Evolutionary conservation across 1,140 invertebrate species (phyloP), one percentile per base, ranked within the genome.

Genomic region (Dryas iulia): DNA sequence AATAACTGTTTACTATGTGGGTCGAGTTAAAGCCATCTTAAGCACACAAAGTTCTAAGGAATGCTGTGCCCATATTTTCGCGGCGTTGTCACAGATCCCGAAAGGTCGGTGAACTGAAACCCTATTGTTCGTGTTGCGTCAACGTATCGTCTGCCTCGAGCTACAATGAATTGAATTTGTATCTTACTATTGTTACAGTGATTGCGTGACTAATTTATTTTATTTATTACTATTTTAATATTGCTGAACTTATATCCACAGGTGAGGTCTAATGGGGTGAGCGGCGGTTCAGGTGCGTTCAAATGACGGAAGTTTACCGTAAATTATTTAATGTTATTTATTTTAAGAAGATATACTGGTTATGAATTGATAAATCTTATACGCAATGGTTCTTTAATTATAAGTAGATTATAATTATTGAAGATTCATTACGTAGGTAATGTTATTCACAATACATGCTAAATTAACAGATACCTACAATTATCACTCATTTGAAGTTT

Each of bases 91-190:
- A 91, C 85, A 87, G 83, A 84, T 88, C 81, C 81, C 78, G 70
- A 85, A 87, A 91, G 87, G 89, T 91, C 87, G 78, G 70, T 86
- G 89, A 91, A 87, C 89, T 79, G 75, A 84, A 87, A 84, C 78
- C 79, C 84, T 82, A 91, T 91, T 91, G 89, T 91, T 86, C 81
- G 79, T 78, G 81, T 91, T 91, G 89, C 89, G 86, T 91, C 87
- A 91, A 83, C 81, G 78, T 81, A 89, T 85, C 89, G 82, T 91
- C 89, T 89, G 87, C 87, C 77, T 83, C 78, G 77, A 83, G 79
- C 75, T 85, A 84, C 83, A 86, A 83, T 86, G 82, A 86, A 87
- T 90, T 86, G 80, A 89, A 89, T 88, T 87, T 85, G 86, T 88
- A 84, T 79, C 75, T 74, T 80, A 87, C 85, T 84, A 87, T 90